Evolutionary conservation across 2,797 vertebrate species (phyloP).

Genomic region (Hephaestus fuliginosus): DNA sequence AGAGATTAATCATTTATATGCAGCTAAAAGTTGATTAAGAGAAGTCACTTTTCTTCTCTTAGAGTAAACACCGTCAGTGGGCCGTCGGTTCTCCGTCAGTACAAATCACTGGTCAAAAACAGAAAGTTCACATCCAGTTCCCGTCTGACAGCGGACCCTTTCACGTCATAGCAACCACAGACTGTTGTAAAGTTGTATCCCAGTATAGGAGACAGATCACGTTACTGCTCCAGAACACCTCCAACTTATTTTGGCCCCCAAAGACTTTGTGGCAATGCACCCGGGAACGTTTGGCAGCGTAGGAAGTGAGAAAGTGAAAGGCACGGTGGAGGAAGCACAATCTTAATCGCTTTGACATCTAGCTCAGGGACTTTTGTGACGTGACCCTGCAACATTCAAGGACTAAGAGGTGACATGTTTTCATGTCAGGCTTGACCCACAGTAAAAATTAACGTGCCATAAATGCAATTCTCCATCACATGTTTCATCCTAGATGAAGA

Average conservation of each 20-base stretch:
- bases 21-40: background rate
- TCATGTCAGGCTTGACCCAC: background rate
- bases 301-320: background rate
- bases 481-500: background rate
- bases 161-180: constrained; percentile 49
- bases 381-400: background rate
- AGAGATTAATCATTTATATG: background rate
- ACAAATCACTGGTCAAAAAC: constrained; percentile 25
- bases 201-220: constrained; percentile 59
- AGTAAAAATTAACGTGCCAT: no score
- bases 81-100: background rate
- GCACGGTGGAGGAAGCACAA: background rate
- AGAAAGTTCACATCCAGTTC: constrained; percentile 43
- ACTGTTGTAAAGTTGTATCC: constrained; percentile 68
- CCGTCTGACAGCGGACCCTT: constrained; percentile 28
- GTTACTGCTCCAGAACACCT: constrained; percentile 59
- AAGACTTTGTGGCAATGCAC: constrained; percentile 27
- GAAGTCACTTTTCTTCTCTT: background rate
- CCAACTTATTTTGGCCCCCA: constrained; percentile 56
- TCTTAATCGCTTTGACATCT: background rate
- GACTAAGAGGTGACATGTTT: background rate
- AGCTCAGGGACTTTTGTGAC: constrained; percentile 7
- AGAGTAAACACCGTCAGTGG: constrained; percentile 6
- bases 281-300: background rate
- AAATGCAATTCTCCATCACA: background rate